These are phyloP conservation scores for Schlechtendalia chinensis DNA, from an alignment of 1,140 invertebrate genomes.

Conservation along the genomic window DNA sequence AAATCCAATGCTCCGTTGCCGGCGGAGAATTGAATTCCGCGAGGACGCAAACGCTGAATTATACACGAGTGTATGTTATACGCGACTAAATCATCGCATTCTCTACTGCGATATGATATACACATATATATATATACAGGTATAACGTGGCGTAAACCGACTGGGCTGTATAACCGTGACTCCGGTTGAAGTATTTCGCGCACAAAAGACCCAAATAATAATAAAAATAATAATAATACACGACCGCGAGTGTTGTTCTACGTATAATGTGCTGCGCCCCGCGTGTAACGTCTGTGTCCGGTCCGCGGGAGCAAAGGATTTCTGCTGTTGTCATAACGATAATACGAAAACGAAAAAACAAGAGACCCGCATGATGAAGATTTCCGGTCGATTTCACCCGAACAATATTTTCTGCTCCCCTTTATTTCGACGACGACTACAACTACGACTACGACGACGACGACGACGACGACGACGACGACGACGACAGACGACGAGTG, in stretches of 20 bases:
- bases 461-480: too few relatives aligned
- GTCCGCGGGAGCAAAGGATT: constrained; percentile 19
- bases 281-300: neutral
- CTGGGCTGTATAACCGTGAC: neutral
- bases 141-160: neutral
- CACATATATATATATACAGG: neutral
- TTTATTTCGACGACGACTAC: neutral
- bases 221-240: too few relatives aligned
- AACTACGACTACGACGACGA: neutral
- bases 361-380: constrained; percentile 48
- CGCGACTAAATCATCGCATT: neutral
- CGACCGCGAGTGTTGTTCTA: neutral
- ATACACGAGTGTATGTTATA: neutral
- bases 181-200: neutral
- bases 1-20: neutral
- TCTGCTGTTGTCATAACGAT: constrained; percentile 47
- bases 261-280: too few relatives aligned
- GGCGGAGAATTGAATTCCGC: constrained; percentile 30
- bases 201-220: neutral
- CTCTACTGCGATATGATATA: neutral
- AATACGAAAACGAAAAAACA: constrained; percentile 45
- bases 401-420: constrained; percentile 41
- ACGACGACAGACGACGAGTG: too few relatives aligned
- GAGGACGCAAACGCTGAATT: neutral
- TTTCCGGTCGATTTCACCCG: constrained; percentile 49